phyloP scores from a whole-genome alignment of 2,888 invertebrate species.

The Tachina lurida region DNA sequence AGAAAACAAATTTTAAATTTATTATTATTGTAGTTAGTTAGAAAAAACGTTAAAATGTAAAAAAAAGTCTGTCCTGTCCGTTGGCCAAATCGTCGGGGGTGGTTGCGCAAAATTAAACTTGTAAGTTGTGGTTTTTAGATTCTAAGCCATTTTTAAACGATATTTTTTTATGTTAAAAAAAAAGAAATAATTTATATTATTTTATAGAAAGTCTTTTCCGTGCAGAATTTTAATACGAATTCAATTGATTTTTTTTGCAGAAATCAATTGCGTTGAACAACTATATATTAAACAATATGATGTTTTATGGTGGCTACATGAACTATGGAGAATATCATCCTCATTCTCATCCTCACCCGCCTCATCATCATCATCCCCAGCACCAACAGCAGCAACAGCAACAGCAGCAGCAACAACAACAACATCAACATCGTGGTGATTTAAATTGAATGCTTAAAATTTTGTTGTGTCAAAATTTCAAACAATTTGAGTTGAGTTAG shows the following conservation, averaged over 20 bases:
- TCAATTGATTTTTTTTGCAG: constrained; percentile 71
- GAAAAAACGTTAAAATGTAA: no score
- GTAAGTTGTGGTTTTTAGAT: neutral
- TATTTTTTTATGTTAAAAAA: neutral
- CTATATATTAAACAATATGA: constrained; percentile 66
- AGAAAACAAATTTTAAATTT: no score
- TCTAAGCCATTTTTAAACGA: constrained; percentile 35
- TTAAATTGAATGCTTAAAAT: constrained; percentile 40
- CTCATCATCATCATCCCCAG: constrained; percentile 1
- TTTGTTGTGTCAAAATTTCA: constrained; percentile 16
- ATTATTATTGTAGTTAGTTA: no score
- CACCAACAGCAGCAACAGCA: constrained; percentile 49
- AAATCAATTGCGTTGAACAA: constrained; percentile 80
- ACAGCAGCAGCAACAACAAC: neutral
- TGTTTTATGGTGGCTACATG: constrained; percentile 66
- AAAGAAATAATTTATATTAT: neutral
- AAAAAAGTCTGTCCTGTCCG: no score
- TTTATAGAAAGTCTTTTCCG: neutral
- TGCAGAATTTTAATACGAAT: neutral
- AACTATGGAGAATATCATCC: constrained; percentile 62
- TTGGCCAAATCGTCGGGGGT: neutral
- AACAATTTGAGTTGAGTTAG: neutral
- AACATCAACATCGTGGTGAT: constrained; percentile 52
- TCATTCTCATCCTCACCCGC: no score
- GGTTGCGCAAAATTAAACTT: neutral